Conservation (phyloP, 2,888 invertebrate genomes). For the Hypercompe scribonia region DNA sequence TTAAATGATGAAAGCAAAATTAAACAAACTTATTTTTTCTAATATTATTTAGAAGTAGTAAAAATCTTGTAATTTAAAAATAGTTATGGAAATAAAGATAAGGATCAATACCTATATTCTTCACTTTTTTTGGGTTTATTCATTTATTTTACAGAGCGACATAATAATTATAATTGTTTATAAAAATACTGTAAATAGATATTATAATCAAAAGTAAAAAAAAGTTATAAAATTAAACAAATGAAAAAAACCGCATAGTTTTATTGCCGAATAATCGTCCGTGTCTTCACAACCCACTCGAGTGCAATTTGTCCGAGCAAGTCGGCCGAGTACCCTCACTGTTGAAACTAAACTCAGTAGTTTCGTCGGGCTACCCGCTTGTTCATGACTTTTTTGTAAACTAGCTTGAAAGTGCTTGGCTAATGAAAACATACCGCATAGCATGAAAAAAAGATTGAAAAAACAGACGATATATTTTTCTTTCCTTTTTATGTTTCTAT, state of each 20-base stretch:
- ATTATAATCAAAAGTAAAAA: too few species aligned
- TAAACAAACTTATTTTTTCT: too few species aligned
- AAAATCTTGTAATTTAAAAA: too few species aligned
- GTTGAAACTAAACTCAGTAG: constrained; percentile 74
- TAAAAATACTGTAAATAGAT: too few species aligned
- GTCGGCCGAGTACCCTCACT: constrained; percentile 67
- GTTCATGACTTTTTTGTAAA: constrained; percentile 50
- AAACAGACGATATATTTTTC: constrained; percentile 22
- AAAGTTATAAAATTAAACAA: not conserved
- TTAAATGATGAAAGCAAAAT: too few species aligned
- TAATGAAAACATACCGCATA: constrained; percentile 45
- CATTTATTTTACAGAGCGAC: too few species aligned
- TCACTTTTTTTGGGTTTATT: too few species aligned
- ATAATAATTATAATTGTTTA: too few species aligned
- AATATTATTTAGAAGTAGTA: too few species aligned
- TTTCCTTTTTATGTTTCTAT: constrained; percentile 18
- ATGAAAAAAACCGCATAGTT: not conserved
- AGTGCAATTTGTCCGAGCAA: constrained; percentile 78
- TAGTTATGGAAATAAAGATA: too few species aligned
- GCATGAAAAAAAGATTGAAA: constrained; percentile 10
- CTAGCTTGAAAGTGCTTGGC: constrained; percentile 37
- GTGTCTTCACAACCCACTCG: constrained; percentile 62
- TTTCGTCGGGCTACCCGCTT: constrained; percentile 60
- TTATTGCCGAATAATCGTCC: constrained; percentile 32
- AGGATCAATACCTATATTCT: too few species aligned